Evolutionary conservation across 1,140 invertebrate genomes (phyloP).

Genomic region (Drosophila santomea): DNA sequence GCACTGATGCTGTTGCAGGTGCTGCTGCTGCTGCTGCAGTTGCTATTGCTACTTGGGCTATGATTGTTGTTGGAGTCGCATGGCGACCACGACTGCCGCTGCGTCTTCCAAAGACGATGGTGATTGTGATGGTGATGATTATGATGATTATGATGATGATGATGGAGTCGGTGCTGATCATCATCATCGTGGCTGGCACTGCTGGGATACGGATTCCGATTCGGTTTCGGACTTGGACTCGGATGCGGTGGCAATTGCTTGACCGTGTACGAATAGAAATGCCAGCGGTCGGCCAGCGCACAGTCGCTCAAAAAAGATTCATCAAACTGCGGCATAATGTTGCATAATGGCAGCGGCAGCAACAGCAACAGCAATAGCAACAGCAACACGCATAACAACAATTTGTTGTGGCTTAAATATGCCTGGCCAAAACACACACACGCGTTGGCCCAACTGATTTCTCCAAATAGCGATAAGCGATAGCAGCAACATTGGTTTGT

Average conservation of each 20-base stretch:
- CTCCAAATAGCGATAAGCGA: constrained; percentile 24
- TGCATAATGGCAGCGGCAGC: constrained; percentile 60
- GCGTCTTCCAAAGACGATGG: constrained; percentile 18
- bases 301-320: constrained; percentile 80
- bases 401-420: constrained; percentile 12
- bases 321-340: constrained; percentile 82
- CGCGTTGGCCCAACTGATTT: not conserved
- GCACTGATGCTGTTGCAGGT: constrained; percentile 7
- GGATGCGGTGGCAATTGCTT: constrained; percentile 40
- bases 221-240: not conserved
- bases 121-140: not conserved
- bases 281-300: constrained; percentile 71
- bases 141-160: not conserved
- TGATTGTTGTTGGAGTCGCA: constrained; percentile 55
- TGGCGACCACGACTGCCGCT: constrained; percentile 44
- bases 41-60: constrained; percentile 15
- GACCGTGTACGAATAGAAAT: constrained; percentile 74
- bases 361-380: constrained; percentile 3
- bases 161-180: not conserved
- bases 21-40: not conserved
- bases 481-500: constrained; percentile 4
- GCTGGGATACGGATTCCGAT: not conserved
- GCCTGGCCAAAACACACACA: constrained; percentile 1
- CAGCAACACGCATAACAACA: constrained; percentile 26
- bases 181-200: not conserved